A percentile compares a stretch with the other conserved stretches of the same genome.
Evolutionary conservation across 1,140 invertebrate genomes (phyloP).

Genomic region (Apolygus lucorum): DNA sequence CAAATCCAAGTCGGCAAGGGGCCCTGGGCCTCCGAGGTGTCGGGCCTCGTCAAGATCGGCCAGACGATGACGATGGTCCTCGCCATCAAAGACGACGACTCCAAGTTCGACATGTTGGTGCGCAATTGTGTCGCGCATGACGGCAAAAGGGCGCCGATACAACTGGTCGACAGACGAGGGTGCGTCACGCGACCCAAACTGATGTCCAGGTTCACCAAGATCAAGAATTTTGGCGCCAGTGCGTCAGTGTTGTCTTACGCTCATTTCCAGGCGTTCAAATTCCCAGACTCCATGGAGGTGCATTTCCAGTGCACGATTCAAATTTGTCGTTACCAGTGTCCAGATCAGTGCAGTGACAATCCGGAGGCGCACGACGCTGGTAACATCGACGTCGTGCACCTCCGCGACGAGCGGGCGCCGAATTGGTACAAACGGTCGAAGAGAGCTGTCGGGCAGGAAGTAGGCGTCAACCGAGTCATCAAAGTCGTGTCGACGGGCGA

Average conservation of each 20-base stretch:
- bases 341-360: constrained; percentile 73
- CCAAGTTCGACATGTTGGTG: constrained; percentile 91
- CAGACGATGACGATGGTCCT: constrained; percentile 94
- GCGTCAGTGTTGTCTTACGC: constrained; percentile 89
- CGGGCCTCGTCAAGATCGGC: constrained; percentile 88
- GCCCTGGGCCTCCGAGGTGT: constrained; percentile 89
- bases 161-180: constrained; percentile 83
- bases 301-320: constrained; percentile 96
- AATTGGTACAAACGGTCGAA: constrained; percentile 42
- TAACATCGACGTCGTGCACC: constrained; percentile 40
- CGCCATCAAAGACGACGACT: constrained; percentile 90
- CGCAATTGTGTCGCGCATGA: constrained; percentile 90
- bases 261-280: constrained; percentile 89
- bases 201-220: constrained; percentile 88
- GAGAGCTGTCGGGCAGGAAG: constrained; percentile 67
- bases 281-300: constrained; percentile 94
- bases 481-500: constrained; percentile 89
- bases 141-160: constrained; percentile 83
- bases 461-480: constrained; percentile 80
- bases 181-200: constrained; percentile 88
- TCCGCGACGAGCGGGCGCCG: constrained; percentile 57
- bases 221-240: constrained; percentile 88
- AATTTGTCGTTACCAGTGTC: constrained; percentile 86
- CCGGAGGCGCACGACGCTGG: constrained; percentile 44
- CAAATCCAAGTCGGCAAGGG: constrained; percentile 91